phyloP scores from a whole-genome alignment of 2,888 invertebrate genomes.

The Cheiracanthium punctorium region DNA sequence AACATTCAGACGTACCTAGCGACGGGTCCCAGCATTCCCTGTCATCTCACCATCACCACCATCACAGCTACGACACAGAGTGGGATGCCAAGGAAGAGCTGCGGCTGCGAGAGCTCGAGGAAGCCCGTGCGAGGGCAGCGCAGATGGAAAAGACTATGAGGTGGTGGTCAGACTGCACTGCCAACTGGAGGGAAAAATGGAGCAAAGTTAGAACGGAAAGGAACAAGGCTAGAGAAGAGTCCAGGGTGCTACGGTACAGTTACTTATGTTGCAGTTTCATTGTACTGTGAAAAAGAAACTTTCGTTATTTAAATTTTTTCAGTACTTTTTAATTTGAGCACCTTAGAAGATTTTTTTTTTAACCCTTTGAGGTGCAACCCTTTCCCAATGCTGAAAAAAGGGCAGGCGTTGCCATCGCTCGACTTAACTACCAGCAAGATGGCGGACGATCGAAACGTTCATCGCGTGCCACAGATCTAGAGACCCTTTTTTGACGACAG shows the following conservation, averaged over 20 bases:
- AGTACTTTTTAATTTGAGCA: no score
- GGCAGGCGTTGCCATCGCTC: no score
- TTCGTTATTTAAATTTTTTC: no score
- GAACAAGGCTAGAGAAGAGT: conserved; percentile 93
- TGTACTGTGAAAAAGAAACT: not conserved
- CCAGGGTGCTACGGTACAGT: conserved; percentile 81
- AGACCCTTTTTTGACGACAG: no score
- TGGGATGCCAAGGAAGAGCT: conserved; percentile 69
- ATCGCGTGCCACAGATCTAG: no score
- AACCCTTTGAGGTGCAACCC: no score
- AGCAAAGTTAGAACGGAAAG: conserved; percentile 94
- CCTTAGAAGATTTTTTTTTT: no score
- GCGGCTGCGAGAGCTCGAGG: conserved; percentile 85
- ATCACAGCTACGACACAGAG: conserved; percentile 67
- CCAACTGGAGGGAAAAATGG: conserved; percentile 97
- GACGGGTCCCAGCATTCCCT: conserved; percentile 64
- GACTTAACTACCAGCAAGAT: no score
- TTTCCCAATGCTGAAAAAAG: no score
- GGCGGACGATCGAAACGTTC: no score
- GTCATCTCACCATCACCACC: conserved; percentile 62
- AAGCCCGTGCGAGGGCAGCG: conserved; percentile 92
- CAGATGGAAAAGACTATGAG: conserved; percentile 99
- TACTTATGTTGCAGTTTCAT: not conserved
- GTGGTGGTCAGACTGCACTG: conserved; percentile 99
- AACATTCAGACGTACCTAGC: conserved; percentile 42